These are phyloP conservation scores for Alosa sapidissima DNA, from an alignment of 2,797 vertebrate species.

Conservation along the genomic window DNA sequence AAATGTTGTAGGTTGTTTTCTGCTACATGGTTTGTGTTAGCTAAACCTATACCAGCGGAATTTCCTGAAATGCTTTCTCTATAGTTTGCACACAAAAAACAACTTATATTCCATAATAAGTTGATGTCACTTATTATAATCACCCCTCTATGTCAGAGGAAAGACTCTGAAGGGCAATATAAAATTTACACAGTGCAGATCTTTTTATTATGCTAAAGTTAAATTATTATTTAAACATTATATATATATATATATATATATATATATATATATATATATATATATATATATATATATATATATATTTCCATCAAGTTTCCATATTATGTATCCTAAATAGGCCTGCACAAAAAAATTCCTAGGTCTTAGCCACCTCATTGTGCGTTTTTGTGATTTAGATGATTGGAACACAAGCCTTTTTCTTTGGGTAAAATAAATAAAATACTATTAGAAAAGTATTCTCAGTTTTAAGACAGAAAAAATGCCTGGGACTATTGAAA, in stretches of 20 bases:
- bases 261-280: too few relatives aligned
- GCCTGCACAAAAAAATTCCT: too few relatives aligned
- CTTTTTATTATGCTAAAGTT: background rate
- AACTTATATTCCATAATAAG: background rate
- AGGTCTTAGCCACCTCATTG: too few relatives aligned
- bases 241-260: too few relatives aligned
- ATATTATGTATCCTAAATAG: too few relatives aligned
- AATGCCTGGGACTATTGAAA: background rate
- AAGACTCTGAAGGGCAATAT: background rate
- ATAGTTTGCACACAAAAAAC: background rate
- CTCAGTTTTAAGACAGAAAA: background rate
- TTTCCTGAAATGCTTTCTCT: background rate
- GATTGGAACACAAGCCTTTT: too few relatives aligned
- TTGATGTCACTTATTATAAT: background rate
- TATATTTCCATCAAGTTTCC: background rate
- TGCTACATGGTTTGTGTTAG: too few relatives aligned
- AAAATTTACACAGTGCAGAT: background rate
- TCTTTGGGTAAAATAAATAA: too few relatives aligned
- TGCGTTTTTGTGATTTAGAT: too few relatives aligned
- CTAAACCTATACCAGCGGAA: background rate
- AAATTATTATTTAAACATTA: background rate
- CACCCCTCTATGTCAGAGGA: background rate
- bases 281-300: background rate
- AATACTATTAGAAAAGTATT: too few relatives aligned
- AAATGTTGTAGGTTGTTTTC: too few relatives aligned